Evolutionary conservation across 1,140 invertebrate genomes (phyloP).

Genomic region (Bombus confusus): DNA sequence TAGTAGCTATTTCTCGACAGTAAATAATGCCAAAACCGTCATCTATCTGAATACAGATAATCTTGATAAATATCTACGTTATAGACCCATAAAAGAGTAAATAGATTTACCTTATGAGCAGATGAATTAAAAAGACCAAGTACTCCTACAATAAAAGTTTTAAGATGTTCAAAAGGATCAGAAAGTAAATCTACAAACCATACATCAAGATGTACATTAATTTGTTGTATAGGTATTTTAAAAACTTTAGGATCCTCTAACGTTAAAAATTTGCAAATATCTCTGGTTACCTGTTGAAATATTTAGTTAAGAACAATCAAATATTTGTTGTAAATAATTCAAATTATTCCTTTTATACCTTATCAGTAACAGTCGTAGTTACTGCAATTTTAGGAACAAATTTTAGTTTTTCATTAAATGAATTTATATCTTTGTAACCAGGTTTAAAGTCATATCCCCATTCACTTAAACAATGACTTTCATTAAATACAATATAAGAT

Average conservation of each 20-base stretch:
- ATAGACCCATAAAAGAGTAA: not conserved
- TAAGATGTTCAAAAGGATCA: constrained; percentile 22
- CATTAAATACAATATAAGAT: constrained; percentile 27
- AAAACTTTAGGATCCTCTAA: not conserved
- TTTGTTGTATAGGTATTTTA: not conserved
- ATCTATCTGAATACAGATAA: constrained; percentile 11
- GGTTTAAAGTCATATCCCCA: constrained; percentile 17
- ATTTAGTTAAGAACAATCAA: not conserved
- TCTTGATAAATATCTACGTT: not conserved
- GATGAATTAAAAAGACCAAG: not conserved
- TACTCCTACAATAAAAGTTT: not conserved
- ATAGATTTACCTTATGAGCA: constrained; percentile 3
- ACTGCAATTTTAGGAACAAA: not conserved
- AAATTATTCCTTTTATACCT: constrained; percentile 7
- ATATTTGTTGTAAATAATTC: not conserved
- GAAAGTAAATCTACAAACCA: constrained; percentile 33
- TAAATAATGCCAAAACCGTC: constrained; percentile 14
- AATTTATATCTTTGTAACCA: not conserved
- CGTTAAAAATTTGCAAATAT: not conserved
- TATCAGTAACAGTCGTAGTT: constrained; percentile 14
- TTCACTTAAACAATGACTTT: constrained; percentile 26
- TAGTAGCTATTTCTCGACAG: constrained; percentile 2
- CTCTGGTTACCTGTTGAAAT: not conserved
- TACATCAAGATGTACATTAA: constrained; percentile 14
- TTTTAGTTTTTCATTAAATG: not conserved